Conservation (phyloP, 2,113 vertebrate genomes). For the Brachyistius frenatus region DNA sequence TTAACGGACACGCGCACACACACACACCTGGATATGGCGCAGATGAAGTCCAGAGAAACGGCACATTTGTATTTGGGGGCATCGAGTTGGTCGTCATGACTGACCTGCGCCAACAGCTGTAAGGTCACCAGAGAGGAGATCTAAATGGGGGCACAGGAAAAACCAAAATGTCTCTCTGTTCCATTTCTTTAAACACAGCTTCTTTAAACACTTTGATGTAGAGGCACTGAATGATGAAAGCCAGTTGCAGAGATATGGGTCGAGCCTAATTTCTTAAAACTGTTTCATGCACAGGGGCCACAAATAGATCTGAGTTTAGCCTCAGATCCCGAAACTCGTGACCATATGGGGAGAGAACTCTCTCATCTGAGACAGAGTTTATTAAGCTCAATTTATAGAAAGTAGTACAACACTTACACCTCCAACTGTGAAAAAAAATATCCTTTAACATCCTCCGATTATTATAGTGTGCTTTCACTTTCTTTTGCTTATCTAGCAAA, state of each 20-base stretch:
- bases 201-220: slow-evolving; percentile 42
- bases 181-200: slow-evolving; percentile 26
- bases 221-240: slow-evolving; percentile 24
- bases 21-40: slow-evolving; percentile 91
- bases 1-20: background rate
- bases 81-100: slow-evolving; percentile 94
- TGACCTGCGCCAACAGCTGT: slow-evolving; percentile 90
- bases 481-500: slow-evolving; percentile 30
- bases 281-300: slow-evolving; percentile 43
- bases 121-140: slow-evolving; percentile 96
- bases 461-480: background rate
- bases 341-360: slow-evolving; percentile 31
- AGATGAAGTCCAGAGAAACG: slow-evolving; percentile 95
- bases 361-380: slow-evolving; percentile 19
- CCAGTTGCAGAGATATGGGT: slow-evolving; percentile 35
- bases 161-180: slow-evolving; percentile 21
- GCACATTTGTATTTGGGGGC: slow-evolving; percentile 96
- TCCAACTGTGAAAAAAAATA: background rate
- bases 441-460: slow-evolving; percentile 9
- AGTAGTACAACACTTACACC: background rate
- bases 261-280: slow-evolving; percentile 38
- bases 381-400: slow-evolving; percentile 27
- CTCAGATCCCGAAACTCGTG: slow-evolving; percentile 16
- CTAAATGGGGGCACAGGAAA: slow-evolving; percentile 72
- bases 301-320: slow-evolving; percentile 49